phyloP scores from a whole-genome alignment of 1,140 invertebrate species.

The Teleogryllus occipitalis region DNA sequence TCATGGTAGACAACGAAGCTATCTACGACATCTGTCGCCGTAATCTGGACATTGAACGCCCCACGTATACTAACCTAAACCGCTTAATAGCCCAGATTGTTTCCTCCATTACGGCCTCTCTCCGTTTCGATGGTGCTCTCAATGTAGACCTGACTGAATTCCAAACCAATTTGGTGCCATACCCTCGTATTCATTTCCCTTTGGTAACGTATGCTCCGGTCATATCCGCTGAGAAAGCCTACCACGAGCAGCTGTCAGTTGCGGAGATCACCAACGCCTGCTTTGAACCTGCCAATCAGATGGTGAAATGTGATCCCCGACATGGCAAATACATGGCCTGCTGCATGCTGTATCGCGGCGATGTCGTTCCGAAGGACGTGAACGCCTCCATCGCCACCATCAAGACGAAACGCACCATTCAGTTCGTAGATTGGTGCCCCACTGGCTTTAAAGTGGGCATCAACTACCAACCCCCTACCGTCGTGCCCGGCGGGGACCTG shows the following conservation, averaged over 20 bases:
- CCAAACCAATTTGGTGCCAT: conserved; percentile 75
- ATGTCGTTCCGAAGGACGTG: conserved; percentile 55
- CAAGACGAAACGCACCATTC: conserved; percentile 74
- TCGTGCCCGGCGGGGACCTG: conserved; percentile 75
- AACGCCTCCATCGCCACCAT: conserved; percentile 77
- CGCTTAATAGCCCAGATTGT: conserved; percentile 77
- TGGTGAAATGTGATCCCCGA: conserved; percentile 85
- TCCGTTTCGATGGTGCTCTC: conserved; percentile 60
- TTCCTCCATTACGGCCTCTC: conserved; percentile 75
- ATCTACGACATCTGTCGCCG: conserved; percentile 75
- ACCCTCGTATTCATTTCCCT: conserved; percentile 76
- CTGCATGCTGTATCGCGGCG: conserved; percentile 65
- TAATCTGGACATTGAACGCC: conserved; percentile 74
- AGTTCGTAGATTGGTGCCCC: conserved; percentile 88
- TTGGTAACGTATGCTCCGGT: conserved; percentile 80
- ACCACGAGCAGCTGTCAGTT: conserved; percentile 73
- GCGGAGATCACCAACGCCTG: conserved; percentile 83
- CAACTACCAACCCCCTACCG: conserved; percentile 72
- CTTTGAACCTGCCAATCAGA: conserved; percentile 82
- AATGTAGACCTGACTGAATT: conserved; percentile 76
- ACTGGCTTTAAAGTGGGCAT: conserved; percentile 75
- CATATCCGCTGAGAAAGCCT: conserved; percentile 76
- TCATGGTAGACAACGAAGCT: conserved; percentile 83
- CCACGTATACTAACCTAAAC: conserved; percentile 71
- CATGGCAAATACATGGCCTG: conserved; percentile 86